Evolutionary conservation across 2,797 vertebrate genomes (phyloP).

Genomic region (Onychomys arenicola): DNA sequence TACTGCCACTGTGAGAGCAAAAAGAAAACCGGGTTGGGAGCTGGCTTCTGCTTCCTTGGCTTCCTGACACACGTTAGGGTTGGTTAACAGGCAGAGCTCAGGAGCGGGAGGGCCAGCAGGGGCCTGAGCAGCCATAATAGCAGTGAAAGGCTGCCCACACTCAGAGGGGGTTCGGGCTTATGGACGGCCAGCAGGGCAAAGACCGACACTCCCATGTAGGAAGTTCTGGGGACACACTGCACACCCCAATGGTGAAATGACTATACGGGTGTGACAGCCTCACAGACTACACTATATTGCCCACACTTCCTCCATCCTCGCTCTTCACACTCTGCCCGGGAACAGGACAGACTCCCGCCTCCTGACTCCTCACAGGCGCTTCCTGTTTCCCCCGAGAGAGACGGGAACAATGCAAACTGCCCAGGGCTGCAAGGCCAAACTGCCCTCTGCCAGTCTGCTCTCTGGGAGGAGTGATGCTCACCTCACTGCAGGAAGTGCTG

Average conservation of each 20-base stretch:
- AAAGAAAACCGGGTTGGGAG: background rate
- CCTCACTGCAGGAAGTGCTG: background rate
- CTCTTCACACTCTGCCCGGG: background rate
- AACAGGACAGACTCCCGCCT: background rate
- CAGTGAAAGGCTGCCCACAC: background rate
- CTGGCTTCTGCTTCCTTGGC: background rate
- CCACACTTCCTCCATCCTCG: background rate
- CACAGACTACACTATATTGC: too few relatives aligned
- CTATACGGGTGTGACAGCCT: accelerated
- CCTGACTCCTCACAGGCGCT: background rate
- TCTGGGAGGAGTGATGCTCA: background rate
- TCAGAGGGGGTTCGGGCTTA: background rate
- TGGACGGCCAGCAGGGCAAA: background rate
- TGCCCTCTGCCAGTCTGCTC: background rate
- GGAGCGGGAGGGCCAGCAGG: background rate
- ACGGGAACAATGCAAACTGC: background rate
- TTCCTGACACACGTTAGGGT: background rate
- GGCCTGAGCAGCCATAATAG: background rate
- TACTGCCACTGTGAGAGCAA: background rate
- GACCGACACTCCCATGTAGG: background rate
- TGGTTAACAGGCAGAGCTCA: background rate
- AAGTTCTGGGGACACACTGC: background rate
- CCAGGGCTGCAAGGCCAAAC: background rate
- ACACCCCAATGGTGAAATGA: background rate
- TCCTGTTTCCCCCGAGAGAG: background rate